Base-by-base conservation (phyloP, 2,888 invertebrate species). In the Ophion obscuratus region DNA sequence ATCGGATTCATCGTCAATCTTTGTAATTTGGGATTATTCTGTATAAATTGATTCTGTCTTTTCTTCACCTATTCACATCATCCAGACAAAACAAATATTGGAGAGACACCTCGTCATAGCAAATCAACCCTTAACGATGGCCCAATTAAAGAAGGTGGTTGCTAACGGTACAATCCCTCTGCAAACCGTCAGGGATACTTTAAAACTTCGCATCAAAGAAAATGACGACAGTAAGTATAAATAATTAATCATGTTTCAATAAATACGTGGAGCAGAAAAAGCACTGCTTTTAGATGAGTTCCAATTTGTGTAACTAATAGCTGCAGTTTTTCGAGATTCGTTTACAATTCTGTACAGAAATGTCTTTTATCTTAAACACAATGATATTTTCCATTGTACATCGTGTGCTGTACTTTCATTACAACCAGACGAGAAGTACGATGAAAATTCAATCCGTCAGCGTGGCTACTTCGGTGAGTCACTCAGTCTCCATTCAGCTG, bases 31-130 rank as follows among this genome's bases (percentile, higher is more conserved):
- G 6, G 14, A n/a, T 5, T 17, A 2, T 47, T 47, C 7, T 24
- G 36, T 7, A 2, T 10, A 0, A 11, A 17, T 64, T 64, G 47
- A 24, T 62, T 31, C 27, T 14, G 10, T 27, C 78, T 68, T 36
- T 40, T 36, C 59, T 78, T 59, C 53, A 14, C 10, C 47, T 77
- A 9, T 75, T 24, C 61, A 2, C 2, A 66, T 61, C 6, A 53
- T 44, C 81, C 81, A 98, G 97, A 97, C 97, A 0, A 96, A 96
- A 89, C 96, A 97, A 94, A 97, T 98, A 89, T 95, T 98, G 92
- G 98, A 99, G 94, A 96, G 98, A 84, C 99, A 99, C 94, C 95
- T 99, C 88, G 97, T 99, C 66, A 96, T 98, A 86, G 96, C 97
- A 1, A 96, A 97, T 89, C 95, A 95, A 71, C 96, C 96, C n/a